Percentiles rank a stretch among this genome's conserved stretches.
Conservation (phyloP, 2,888 invertebrate genomes). For the Diachrysia chrysitis region DNA sequence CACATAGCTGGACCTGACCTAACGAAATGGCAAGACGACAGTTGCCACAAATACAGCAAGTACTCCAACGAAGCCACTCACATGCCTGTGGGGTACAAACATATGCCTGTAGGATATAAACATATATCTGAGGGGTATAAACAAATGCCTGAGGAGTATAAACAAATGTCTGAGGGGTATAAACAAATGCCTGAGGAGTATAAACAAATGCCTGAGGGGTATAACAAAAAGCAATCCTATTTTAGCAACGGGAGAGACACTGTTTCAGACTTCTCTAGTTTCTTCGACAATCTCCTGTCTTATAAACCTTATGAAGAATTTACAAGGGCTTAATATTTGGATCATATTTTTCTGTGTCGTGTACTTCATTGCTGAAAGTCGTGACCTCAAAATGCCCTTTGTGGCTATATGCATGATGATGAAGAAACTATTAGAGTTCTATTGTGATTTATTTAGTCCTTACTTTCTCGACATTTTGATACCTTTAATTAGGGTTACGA, state of each 20-base stretch:
- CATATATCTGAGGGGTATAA: background rate
- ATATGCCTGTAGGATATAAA: conserved; percentile 18
- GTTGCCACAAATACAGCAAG: conserved; percentile 59
- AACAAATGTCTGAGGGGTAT: background rate
- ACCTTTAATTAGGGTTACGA: too few relatives aligned
- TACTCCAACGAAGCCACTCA: conserved; percentile 43
- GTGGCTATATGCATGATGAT: too few relatives aligned
- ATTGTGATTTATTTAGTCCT: too few relatives aligned
- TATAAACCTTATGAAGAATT: conserved; percentile 14
- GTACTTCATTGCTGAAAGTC: too few relatives aligned
- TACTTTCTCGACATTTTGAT: too few relatives aligned
- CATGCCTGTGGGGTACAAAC: conserved; percentile 40
- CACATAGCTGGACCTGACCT: conserved; percentile 70
- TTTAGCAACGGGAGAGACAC: conserved; percentile 26
- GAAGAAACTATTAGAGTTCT: too few relatives aligned
- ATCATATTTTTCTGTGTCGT: background rate
- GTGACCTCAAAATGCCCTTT: too few relatives aligned
- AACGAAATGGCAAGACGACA: conserved; percentile 70
- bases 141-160: background rate
- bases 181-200: background rate
- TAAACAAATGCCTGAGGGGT: background rate
- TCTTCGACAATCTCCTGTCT: conserved; percentile 57
- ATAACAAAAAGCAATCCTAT: conserved; percentile 10
- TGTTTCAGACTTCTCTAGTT: conserved; percentile 51
- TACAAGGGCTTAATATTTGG: background rate